Evolutionary conservation across 2,888 invertebrate species (phyloP).

Genomic region (Eurytoma californica): DNA sequence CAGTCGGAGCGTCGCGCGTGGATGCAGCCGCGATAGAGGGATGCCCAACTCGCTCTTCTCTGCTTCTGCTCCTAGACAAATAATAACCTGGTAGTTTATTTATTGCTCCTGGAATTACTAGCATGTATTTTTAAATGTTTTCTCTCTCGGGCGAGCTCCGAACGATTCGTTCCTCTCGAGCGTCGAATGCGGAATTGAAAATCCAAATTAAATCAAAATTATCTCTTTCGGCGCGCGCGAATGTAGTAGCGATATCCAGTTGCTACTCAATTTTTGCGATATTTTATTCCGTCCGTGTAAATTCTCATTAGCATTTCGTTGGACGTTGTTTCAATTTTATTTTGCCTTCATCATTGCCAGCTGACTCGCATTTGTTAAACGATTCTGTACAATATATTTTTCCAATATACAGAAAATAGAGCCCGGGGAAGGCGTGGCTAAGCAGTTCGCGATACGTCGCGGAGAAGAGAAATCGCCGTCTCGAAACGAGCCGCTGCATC

Average conservation of each 20-base stretch:
- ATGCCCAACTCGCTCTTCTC: background rate
- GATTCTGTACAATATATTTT: conserved; percentile 55
- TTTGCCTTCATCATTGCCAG: too few relatives aligned
- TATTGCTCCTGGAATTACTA: background rate
- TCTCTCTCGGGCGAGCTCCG: background rate
- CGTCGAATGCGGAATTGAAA: too few relatives aligned
- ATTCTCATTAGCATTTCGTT: too few relatives aligned
- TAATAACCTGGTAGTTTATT: conserved; percentile 5
- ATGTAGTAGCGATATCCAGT: too few relatives aligned
- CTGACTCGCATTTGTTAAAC: too few relatives aligned
- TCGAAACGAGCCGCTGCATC: conserved; percentile 64
- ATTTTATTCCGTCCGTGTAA: background rate
- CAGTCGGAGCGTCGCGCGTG: background rate
- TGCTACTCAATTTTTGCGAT: background rate
- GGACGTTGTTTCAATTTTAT: too few relatives aligned
- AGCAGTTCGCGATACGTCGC: conserved; percentile 62
- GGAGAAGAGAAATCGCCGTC: conserved; percentile 66
- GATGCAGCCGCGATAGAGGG: background rate
- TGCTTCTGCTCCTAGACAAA: background rate
- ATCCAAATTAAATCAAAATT: too few relatives aligned
- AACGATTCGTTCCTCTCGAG: too few relatives aligned
- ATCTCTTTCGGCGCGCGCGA: too few relatives aligned
- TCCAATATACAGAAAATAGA: conserved; percentile 64
- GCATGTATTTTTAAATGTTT: background rate
- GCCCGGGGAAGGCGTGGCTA: conserved; percentile 60